Base-by-base conservation (phyloP, 2,113 vertebrate species). In the Clarias batrachus region DNA sequence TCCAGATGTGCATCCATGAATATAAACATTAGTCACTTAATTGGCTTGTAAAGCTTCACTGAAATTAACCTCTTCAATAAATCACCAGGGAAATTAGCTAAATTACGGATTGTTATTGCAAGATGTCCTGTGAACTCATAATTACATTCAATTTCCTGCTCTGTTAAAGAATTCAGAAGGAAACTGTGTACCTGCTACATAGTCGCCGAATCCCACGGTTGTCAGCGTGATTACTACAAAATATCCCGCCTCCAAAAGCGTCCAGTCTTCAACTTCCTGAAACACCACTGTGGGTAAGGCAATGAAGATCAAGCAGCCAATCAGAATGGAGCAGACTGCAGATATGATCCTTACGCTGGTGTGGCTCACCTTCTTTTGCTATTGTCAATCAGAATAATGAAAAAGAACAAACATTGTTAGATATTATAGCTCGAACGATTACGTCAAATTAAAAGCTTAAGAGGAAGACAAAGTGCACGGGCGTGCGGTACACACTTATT, bases 201-300 rank as follows among this genome's bases (percentile, higher is more conserved):
- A 98, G 91, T 98, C 97, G 25, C 97, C 97, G 23, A 98, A 97
- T 81, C 97, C 97, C 68, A 97, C 96, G 0, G 97, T 98, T 68
- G 97, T 98, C 82, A 97, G 94, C 0, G 97, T 97, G 92, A 97
- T 96, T 79, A 98, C 94, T 85, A 97, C 97, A 88, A 97, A 98
- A 92, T 97, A 98, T 85, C 96, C 90, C 0, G 97, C 94, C 89
- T 98, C 97, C 60, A 97, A 89, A 74, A 97, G 92, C 0, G 90
- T 86, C 97, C 97, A 98, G 1, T 92, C 33, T 91, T 98, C 97
- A 84, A 96, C 92, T 59, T 93, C 89, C 90, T 95, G 93, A 94
- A 98, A 98, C 60, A 97, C 93, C 4, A 97, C 87, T 0, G 95
- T 96, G 0, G 97, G 97, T 62, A 96, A 91, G 17, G 95, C 94